A percentile compares a stretch with the other conserved stretches of the same genome.
These are phyloP conservation scores for Zygogramma bicolorata DNA, from an alignment of 2,888 invertebrate genomes.

Conservation along the genomic window DNA sequence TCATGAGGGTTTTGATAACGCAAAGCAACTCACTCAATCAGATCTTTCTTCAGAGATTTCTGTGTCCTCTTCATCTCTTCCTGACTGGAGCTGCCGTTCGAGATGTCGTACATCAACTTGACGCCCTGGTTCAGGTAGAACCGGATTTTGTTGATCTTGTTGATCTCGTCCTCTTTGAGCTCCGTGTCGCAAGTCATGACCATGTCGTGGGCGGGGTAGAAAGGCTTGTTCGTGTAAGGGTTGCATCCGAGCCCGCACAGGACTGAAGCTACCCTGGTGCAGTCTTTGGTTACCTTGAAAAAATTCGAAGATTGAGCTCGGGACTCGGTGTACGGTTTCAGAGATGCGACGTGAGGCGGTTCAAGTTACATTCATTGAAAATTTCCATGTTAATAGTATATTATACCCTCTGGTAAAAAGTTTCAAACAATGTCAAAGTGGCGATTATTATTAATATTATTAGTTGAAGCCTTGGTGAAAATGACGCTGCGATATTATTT, in stretches of 20 bases:
- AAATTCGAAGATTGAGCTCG: no score
- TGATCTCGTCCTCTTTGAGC: slow-evolving; percentile 75
- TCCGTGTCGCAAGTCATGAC: slow-evolving; percentile 83
- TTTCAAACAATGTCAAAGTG: no score
- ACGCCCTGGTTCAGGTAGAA: slow-evolving; percentile 79
- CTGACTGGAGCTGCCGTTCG: slow-evolving; percentile 57
- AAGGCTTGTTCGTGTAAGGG: slow-evolving; percentile 69
- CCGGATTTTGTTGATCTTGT: slow-evolving; percentile 80
- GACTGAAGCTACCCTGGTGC: slow-evolving; percentile 79
- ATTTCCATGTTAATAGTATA: no score
- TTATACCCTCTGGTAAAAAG: no score
- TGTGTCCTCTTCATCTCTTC: slow-evolving; percentile 65
- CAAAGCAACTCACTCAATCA: slow-evolving; percentile 63
- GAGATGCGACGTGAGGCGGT: no score
- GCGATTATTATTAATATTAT: no score
- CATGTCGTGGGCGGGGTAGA: slow-evolving; percentile 88
- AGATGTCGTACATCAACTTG: slow-evolving; percentile 65
- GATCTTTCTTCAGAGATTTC: slow-evolving; percentile 66
- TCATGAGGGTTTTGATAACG: no score
- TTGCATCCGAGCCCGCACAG: slow-evolving; percentile 88
- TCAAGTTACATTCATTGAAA: no score
- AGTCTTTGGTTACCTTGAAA: slow-evolving; percentile 55
- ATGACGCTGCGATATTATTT: no score
- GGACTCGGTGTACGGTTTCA: no score
- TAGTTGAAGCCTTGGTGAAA: no score